Evolutionary conservation across 2,888 invertebrate genomes (phyloP), one percentile per base, ranked within the genome.

Genomic region (Cantharis lateralis): DNA sequence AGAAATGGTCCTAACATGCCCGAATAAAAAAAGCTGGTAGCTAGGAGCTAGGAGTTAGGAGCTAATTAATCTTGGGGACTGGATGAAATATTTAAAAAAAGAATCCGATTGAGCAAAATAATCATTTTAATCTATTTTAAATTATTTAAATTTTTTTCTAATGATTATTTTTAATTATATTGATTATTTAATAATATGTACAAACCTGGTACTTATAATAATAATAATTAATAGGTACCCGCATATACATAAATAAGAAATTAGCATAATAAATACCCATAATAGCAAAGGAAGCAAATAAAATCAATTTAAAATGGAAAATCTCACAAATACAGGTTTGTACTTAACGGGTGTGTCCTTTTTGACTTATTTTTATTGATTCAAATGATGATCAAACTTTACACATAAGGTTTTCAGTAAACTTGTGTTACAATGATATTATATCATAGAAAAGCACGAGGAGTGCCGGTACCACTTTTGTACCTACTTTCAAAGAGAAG

Each of bases 401-500:
- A 48, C 48, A 48, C n/a, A 66, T 24, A 24, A 66, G 64, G 64
- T 20, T 24, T 66, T 20, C 64, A 66, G 18, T 20, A 66, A 66
- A 66, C 13, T n/a, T 48, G 48, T n/a, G 48, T 48, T 32, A 70
- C 26, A 70, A 74, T 74, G 69, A 68, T 63, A 70, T 76, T 77
- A 77, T 78, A 75, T 78, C 75, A 75, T 61, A 78, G 68, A 74
- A 71, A 78, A 75, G 70, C 72, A 68, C 73, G 72, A 75, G 78
- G 78, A 68, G 77, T 79, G 79, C 73, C 77, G 76, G 71, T 76
- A 70, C 80, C 81, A 81, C 81, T 80, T 80, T 82, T 81, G 81
- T 76, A 80, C 75, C 75, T 74, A 81, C 82, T 83, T 83, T 83
- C 83, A 79, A 82, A 81, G 81, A 78, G 77, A 76, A 63, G 68